phyloP scores from a whole-genome alignment of 1,140 invertebrate species.

The Pseudomyrmex concolor region DNA sequence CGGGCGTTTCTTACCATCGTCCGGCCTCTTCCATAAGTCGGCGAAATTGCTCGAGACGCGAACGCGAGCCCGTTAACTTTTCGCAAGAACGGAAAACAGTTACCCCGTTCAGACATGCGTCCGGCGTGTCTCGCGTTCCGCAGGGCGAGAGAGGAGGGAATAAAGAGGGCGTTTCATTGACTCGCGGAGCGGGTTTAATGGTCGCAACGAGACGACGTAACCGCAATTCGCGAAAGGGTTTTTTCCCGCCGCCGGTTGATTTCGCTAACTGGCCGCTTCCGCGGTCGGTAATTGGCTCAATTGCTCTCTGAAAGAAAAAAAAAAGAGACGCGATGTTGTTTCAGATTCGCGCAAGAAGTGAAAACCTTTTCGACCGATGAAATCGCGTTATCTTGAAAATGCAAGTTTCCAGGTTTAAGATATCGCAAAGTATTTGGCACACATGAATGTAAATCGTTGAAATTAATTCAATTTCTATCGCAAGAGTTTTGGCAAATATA shows the following conservation, averaged over 20 bases:
- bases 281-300: conserved; percentile 35
- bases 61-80: conserved; percentile 78
- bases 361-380: conserved; percentile 3
- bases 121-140: conserved; percentile 46
- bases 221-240: no score
- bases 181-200: conserved; percentile 66
- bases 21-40: conserved; percentile 57
- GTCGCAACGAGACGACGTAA: conserved; percentile 18
- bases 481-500: neutral
- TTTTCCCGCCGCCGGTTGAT: conserved; percentile 21
- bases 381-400: neutral
- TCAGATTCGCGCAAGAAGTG: conserved; percentile 3
- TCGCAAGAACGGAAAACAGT: conserved; percentile 82
- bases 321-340: neutral
- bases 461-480: neutral
- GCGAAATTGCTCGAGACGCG: conserved; percentile 65
- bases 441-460: neutral
- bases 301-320: neutral
- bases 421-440: neutral
- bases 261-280: conserved; percentile 43
- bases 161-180: conserved; percentile 74
- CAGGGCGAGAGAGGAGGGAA: conserved; percentile 28
- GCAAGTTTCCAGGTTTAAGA: neutral
- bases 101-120: conserved; percentile 77
- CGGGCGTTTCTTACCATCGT: conserved; percentile 56